Percentiles rank a stretch among this genome's conserved stretches.
These are phyloP conservation scores for Triplophysa yarkandensis DNA, from an alignment of 2,797 vertebrate species.

Conservation along the genomic window DNA sequence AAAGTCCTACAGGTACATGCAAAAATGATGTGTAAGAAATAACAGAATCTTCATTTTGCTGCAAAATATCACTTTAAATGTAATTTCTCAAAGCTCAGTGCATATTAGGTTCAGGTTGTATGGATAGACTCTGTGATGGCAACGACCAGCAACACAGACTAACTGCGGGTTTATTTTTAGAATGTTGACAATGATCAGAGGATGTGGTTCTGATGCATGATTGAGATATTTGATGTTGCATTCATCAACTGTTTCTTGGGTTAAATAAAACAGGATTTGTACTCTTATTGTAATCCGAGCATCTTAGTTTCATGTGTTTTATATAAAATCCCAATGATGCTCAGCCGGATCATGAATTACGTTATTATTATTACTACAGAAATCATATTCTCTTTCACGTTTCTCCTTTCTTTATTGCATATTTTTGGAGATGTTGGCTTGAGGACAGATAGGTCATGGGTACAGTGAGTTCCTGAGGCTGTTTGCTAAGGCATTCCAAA, in stretches of 20 bases:
- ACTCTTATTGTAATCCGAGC: too few relatives aligned
- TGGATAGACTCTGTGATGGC: conserved; percentile 48
- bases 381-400: background rate
- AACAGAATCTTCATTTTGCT: too few relatives aligned
- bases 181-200: conserved; percentile 36
- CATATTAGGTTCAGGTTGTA: background rate
- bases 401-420: conserved; percentile 10
- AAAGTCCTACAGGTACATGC: too few relatives aligned
- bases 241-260: conserved; percentile 1
- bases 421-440: conserved; percentile 11
- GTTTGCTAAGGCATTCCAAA: conserved; percentile 32
- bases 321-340: background rate
- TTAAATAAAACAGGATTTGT: too few relatives aligned
- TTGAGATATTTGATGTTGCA: conserved; percentile 7
- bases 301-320: background rate
- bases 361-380: background rate
- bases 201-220: conserved; percentile 30
- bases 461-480: conserved; percentile 14
- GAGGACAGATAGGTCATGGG: conserved; percentile 12
- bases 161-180: conserved; percentile 49
- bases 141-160: conserved; percentile 39
- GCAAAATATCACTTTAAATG: too few relatives aligned
- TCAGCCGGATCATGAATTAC: background rate
- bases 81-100: conserved; percentile 16
- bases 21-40: too few relatives aligned